These are phyloP conservation scores for Myotis vivesi DNA, from an alignment of 2,797 vertebrate species.

Conservation along the genomic window DNA sequence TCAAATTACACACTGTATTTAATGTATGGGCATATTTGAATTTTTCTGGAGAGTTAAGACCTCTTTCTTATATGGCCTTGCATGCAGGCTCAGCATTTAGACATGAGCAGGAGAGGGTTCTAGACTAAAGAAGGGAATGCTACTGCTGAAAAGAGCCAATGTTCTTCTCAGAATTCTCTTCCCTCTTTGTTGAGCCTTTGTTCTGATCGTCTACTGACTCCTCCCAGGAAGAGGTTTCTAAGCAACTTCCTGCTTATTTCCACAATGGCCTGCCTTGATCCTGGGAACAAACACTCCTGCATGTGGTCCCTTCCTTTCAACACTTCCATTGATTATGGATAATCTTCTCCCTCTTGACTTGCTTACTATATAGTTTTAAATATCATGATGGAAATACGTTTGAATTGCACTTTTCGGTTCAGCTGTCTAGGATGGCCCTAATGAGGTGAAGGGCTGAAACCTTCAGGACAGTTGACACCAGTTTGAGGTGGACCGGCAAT, in stretches of 20 bases:
- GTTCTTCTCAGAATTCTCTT: not conserved
- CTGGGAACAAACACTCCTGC: not conserved
- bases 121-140: not conserved
- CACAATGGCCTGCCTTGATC: not conserved
- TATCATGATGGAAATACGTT: constrained; percentile 38
- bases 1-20: not conserved
- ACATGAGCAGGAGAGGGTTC: not conserved
- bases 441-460: not conserved
- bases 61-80: not conserved
- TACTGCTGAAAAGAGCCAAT: not conserved
- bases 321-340: constrained; percentile 27
- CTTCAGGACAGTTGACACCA: not conserved
- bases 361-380: constrained; percentile 51
- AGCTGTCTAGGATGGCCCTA: not conserved
- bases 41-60: not conserved
- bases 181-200: not conserved
- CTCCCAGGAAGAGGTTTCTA: not conserved
- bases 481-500: not conserved
- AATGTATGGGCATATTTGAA: not conserved
- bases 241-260: constrained; percentile 26
- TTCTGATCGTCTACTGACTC: not conserved
- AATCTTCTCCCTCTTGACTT: not conserved
- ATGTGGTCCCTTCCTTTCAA: constrained; percentile 39
- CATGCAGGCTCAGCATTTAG: not conserved
- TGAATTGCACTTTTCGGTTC: constrained; percentile 3